A percentile compares a stretch with the other conserved stretches of the same genome.
Conservation (phyloP, 2,888 invertebrate genomes). For the Mythimna impura region DNA sequence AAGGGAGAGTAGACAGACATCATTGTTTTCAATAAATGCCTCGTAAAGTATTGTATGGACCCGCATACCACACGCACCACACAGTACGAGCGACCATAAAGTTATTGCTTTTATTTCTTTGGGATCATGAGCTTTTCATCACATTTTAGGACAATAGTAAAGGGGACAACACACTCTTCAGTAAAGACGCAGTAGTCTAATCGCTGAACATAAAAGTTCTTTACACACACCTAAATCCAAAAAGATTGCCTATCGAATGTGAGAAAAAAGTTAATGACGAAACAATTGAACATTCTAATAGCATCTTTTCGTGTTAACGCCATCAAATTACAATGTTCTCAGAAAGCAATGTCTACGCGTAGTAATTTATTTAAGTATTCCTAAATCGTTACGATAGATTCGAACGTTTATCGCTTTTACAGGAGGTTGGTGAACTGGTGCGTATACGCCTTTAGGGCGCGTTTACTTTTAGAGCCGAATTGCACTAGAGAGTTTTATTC, state of each 20-base stretch:
- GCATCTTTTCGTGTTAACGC: constrained; percentile 35
- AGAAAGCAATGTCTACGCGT: constrained; percentile 37
- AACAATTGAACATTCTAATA: constrained; percentile 44
- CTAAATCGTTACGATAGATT: constrained; percentile 53
- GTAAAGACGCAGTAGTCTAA: not conserved
- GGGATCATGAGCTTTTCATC: constrained; percentile 48
- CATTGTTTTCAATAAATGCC: constrained; percentile 68
- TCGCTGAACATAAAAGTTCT: not conserved
- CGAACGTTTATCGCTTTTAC: constrained; percentile 28
- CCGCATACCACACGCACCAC: constrained; percentile 74
- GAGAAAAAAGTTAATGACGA: constrained; percentile 24
- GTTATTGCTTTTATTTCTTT: constrained; percentile 66
- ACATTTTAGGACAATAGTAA: constrained; percentile 16
- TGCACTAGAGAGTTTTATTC: not conserved
- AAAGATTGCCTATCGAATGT: constrained; percentile 8
- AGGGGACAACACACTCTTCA: constrained; percentile 3
- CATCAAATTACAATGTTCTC: constrained; percentile 51
- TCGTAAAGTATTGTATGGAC: constrained; percentile 70
- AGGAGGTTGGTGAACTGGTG: constrained; percentile 7
- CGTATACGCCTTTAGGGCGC: constrained; percentile 18
- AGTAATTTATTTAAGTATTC: constrained; percentile 51
- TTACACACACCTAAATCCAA: constrained; percentile 1
- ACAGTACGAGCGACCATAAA: constrained; percentile 67
- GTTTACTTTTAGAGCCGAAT: constrained; percentile 11
- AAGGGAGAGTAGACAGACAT: constrained; percentile 56